phyloP scores from a whole-genome alignment of 2,888 invertebrate genomes.

The Chrysopilus asiliformis region DNA sequence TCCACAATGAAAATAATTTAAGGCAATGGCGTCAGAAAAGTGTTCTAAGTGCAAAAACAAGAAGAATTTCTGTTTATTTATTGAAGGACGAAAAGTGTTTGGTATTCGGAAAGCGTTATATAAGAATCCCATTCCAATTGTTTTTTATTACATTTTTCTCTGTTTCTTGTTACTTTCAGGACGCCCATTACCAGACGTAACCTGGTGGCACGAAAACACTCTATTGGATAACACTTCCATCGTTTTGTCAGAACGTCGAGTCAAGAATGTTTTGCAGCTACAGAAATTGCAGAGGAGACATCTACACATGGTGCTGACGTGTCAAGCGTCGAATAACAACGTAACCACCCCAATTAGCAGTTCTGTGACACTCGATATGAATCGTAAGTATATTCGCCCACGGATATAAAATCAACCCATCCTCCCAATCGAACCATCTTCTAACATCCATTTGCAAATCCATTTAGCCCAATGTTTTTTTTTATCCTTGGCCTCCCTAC shows the following conservation, averaged over 20 bases:
- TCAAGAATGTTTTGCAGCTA: constrained; percentile 48
- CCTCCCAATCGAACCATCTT: too few relatives aligned
- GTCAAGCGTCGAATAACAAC: constrained; percentile 57
- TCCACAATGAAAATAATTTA: too few relatives aligned
- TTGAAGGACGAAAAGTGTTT: too few relatives aligned
- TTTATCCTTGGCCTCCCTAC: too few relatives aligned
- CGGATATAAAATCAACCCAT: too few relatives aligned
- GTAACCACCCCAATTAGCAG: constrained; percentile 50
- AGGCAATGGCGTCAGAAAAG: too few relatives aligned
- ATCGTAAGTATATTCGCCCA: constrained; percentile 41
- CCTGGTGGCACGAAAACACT: constrained; percentile 54
- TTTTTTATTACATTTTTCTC: background rate
- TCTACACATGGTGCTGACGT: constrained; percentile 49
- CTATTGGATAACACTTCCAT: constrained; percentile 46
- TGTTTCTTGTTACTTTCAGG: constrained; percentile 35
- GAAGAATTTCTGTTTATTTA: too few relatives aligned
- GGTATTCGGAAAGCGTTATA: too few relatives aligned
- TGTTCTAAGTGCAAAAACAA: too few relatives aligned
- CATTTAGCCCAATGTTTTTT: too few relatives aligned
- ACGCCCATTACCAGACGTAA: constrained; percentile 48
- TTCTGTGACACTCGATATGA: constrained; percentile 53
- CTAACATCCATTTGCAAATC: too few relatives aligned
- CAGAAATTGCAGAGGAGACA: constrained; percentile 49
- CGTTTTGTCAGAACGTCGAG: constrained; percentile 46
- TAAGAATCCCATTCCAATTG: too few relatives aligned